Conservation (phyloP, 2,113 vertebrate species). For the Salvelinus fontinalis region DNA sequence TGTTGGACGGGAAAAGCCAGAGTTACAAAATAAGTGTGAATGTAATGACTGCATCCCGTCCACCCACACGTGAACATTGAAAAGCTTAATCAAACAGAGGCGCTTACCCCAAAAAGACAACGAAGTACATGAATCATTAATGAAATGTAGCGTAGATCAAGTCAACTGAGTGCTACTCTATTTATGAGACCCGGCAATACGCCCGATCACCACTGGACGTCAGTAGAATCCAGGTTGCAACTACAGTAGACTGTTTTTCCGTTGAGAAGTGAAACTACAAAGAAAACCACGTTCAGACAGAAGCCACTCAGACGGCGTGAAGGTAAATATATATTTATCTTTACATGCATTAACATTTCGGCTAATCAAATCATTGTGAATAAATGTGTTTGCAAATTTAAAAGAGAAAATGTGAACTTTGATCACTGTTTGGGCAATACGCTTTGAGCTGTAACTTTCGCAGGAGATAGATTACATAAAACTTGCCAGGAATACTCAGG, state of each 20-base stretch:
- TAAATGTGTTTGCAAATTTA: too few species aligned
- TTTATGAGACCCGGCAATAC: neutral
- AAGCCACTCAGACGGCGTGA: neutral
- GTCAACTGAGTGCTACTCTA: neutral
- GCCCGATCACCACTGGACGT: conserved; percentile 45
- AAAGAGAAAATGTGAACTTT: too few species aligned
- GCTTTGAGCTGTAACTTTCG: too few species aligned
- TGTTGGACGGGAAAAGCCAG: neutral
- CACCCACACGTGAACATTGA: conserved; percentile 32
- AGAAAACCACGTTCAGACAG: neutral
- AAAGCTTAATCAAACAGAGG: conserved; percentile 52
- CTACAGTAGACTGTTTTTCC: conserved; percentile 1
- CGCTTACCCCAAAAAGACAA: conserved; percentile 47
- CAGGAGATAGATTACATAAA: too few species aligned
- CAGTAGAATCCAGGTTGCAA: conserved; percentile 26
- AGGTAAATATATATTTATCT: neutral
- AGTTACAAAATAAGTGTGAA: conserved; percentile 6
- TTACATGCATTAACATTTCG: neutral
- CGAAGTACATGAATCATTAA: conserved; percentile 64
- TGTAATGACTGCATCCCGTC: conserved; percentile 3
- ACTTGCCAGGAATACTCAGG: too few species aligned
- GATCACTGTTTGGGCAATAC: too few species aligned
- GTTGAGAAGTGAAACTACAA: conserved; percentile 29
- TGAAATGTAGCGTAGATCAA: conserved; percentile 18
- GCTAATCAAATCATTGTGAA: neutral